phyloP scores from a whole-genome alignment of 2,888 invertebrate species.

The Crematogaster levior region DNA sequence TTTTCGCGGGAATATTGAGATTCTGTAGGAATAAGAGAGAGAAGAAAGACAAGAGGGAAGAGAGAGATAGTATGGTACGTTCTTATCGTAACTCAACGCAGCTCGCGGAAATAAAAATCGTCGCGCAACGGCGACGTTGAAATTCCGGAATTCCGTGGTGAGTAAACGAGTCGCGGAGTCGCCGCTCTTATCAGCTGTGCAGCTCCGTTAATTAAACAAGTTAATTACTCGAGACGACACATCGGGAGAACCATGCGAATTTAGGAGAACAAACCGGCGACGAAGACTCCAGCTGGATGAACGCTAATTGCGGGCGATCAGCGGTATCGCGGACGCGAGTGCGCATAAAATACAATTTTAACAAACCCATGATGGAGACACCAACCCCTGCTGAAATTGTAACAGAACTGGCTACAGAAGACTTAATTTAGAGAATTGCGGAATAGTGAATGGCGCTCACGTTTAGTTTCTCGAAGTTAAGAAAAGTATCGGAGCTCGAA shows the following conservation, averaged over 20 bases:
- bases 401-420: background rate
- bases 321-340: background rate
- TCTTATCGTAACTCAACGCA: slow-evolving; percentile 20
- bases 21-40: background rate
- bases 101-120: background rate
- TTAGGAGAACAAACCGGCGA: slow-evolving; percentile 47
- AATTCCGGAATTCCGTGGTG: slow-evolving; percentile 49
- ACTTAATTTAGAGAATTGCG: slow-evolving; percentile 9
- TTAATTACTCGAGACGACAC: slow-evolving; percentile 67
- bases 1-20: background rate
- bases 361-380: background rate
- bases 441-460: background rate
- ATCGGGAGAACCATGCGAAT: slow-evolving; percentile 56
- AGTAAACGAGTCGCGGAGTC: slow-evolving; percentile 25
- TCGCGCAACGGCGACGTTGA: slow-evolving; percentile 29
- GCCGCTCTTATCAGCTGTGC: slow-evolving; percentile 34
- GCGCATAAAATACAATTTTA: background rate
- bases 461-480: background rate
- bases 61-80: background rate
- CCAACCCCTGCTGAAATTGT: background rate
- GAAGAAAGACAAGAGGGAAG: background rate
- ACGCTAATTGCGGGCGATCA: slow-evolving; percentile 54
- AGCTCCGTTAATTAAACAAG: slow-evolving; percentile 69
- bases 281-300: background rate
- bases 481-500: background rate